Evolutionary conservation across 2,797 vertebrate species (phyloP).

Genomic region (Intellagama lesueurii): DNA sequence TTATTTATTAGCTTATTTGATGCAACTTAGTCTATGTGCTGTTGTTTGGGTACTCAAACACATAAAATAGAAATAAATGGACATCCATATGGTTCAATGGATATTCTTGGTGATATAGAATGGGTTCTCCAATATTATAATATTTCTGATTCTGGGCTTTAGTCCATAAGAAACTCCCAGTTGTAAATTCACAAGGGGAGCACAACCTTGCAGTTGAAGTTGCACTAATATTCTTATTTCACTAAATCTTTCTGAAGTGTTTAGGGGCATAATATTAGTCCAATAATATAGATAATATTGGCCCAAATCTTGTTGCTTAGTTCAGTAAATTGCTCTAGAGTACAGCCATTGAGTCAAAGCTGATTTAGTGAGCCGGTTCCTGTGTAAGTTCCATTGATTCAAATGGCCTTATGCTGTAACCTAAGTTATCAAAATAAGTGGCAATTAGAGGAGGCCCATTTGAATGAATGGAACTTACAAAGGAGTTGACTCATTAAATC

Average conservation of each 20-base stretch:
- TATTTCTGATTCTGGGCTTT: background rate
- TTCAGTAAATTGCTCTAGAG: too few relatives aligned
- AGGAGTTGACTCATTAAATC: too few relatives aligned
- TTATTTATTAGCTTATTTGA: background rate
- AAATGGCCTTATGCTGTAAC: too few relatives aligned
- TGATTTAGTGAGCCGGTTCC: too few relatives aligned
- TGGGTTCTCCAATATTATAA: background rate
- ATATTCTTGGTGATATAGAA: background rate
- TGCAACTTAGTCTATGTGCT: background rate
- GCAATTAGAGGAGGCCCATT: too few relatives aligned
- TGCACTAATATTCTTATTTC: background rate
- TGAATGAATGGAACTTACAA: too few relatives aligned
- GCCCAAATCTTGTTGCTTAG: too few relatives aligned
- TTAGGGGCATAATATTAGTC: background rate
- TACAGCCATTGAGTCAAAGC: too few relatives aligned
- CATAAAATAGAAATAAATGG: background rate
- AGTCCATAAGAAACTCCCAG: background rate
- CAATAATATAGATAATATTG: too few relatives aligned
- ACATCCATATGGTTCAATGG: background rate
- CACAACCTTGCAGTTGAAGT: background rate
- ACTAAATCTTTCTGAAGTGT: background rate
- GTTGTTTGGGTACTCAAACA: background rate
- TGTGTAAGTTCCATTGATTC: too few relatives aligned
- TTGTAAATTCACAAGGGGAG: background rate
- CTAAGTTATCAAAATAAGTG: too few relatives aligned